Conservation (phyloP, 2,113 vertebrate genomes). For the Pitta sordida region DNA sequence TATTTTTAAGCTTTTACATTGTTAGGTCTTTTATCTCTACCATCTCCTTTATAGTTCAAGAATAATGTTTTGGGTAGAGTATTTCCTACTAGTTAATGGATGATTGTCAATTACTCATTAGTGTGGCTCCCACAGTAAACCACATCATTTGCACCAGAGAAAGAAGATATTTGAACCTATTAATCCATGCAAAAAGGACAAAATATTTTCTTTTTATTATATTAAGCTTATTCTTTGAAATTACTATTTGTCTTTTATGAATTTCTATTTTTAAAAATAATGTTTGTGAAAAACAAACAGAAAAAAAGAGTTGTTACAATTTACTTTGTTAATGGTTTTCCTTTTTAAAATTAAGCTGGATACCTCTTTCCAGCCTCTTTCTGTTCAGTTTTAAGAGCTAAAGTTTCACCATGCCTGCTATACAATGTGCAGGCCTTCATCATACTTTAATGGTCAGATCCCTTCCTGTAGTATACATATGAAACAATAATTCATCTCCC, state of each 20-base stretch:
- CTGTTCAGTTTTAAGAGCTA: neutral
- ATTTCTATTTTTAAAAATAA: neutral
- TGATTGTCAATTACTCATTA: neutral
- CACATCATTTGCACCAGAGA: neutral
- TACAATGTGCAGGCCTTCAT: neutral
- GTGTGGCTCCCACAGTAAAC: neutral
- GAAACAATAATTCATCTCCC: slow-evolving; percentile 24
- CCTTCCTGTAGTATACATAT: neutral
- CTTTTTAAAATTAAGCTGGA: neutral
- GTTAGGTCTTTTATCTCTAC: neutral
- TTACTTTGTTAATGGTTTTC: neutral
- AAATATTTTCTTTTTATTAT: neutral
- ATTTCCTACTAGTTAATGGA: neutral
- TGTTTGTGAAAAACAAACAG: neutral
- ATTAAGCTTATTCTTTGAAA: neutral
- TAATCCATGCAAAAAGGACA: neutral
- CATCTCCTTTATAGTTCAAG: neutral
- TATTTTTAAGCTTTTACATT: neutral
- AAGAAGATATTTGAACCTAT: neutral
- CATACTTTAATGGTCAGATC: neutral
- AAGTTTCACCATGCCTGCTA: neutral
- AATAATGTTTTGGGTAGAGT: neutral
- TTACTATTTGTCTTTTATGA: neutral
- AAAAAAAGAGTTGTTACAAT: neutral
- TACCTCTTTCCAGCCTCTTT: neutral